These are phyloP conservation scores for Euplagia quadripunctaria DNA, from an alignment of 2,888 invertebrate genomes.

Conservation along the genomic window DNA sequence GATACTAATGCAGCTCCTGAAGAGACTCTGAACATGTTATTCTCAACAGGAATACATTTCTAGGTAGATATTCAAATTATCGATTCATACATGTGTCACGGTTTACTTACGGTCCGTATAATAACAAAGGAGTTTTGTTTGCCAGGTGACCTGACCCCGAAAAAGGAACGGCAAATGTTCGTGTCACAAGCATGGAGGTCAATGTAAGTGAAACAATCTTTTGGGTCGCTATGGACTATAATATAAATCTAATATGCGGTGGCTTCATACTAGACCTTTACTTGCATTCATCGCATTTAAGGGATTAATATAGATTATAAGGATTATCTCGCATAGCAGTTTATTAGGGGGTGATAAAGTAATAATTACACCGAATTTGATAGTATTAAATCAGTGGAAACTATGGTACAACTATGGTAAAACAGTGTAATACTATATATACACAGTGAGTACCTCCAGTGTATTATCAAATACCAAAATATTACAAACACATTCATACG, in stretches of 20 bases:
- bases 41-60: background rate
- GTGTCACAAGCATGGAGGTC: background rate
- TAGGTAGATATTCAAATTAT: background rate
- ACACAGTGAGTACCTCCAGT: background rate
- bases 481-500: background rate
- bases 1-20: no score
- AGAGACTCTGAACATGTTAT: no score
- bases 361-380: slow-evolving; percentile 23
- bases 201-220: background rate
- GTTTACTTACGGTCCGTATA: background rate
- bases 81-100: background rate
- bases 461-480: background rate
- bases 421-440: no score
- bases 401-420: no score
- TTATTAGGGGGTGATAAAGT: slow-evolving; percentile 34
- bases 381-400: slow-evolving; percentile 24
- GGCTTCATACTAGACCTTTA: slow-evolving; percentile 12
- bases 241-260: background rate
- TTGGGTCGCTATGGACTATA: background rate
- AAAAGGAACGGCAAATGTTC: background rate
- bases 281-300: slow-evolving; percentile 30
- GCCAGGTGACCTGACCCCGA: background rate
- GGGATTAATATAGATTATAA: slow-evolving; percentile 38
- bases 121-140: background rate
- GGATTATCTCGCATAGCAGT: slow-evolving; percentile 37